Conservation (phyloP, 2,113 vertebrate species). For the Lagenorhynchus albirostris region DNA sequence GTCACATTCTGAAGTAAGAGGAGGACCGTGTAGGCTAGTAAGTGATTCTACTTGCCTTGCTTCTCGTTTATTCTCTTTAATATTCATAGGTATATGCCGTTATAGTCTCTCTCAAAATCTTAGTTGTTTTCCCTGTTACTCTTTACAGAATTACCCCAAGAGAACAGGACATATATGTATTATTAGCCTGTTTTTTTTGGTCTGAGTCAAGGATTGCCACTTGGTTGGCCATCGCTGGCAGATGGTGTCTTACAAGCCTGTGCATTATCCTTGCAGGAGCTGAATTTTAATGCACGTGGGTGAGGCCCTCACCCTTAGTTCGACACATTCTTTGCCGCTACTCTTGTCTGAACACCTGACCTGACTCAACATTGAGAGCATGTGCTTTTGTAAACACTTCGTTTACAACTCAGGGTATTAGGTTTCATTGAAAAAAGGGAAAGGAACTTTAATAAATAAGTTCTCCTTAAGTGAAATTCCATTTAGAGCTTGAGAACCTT, state of each 20-base stretch:
- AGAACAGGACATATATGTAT: not conserved
- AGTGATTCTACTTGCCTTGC: not conserved
- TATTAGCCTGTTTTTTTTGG: not conserved
- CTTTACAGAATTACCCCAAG: not conserved
- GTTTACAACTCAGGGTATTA: not conserved
- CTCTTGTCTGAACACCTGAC: not conserved
- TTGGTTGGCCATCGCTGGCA: not conserved
- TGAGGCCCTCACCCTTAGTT: not conserved
- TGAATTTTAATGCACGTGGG: not conserved
- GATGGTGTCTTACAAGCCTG: not conserved
- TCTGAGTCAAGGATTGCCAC: not conserved
- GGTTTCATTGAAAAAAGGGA: not conserved
- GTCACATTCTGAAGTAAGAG: not conserved
- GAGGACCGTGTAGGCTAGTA: not conserved
- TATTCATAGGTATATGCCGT: not conserved
- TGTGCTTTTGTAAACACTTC: not conserved
- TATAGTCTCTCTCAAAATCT: not conserved
- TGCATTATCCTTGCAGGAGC: not conserved
- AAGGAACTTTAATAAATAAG: not conserved
- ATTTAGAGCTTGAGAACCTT: not conserved
- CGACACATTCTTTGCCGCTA: not conserved
- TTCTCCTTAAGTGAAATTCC: not conserved
- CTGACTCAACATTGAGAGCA: not conserved
- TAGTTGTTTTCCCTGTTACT: not conserved
- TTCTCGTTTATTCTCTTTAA: not conserved